Evolutionary conservation across 1,140 invertebrate genomes (phyloP), one percentile per base, ranked within the genome.

Genomic region (Agrilus planipennis): DNA sequence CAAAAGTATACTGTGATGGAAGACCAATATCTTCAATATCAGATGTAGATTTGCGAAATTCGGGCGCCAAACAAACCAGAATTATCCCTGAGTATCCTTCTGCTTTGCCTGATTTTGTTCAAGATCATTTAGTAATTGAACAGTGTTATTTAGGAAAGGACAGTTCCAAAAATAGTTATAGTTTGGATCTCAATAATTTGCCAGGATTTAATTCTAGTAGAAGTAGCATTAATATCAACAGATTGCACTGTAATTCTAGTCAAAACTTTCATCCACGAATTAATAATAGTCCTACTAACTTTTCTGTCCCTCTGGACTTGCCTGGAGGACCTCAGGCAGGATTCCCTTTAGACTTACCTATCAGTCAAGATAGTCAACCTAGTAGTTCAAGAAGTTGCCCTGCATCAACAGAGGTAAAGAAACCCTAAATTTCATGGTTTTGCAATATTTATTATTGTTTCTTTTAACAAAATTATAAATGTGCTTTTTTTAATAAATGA

Each of bases 51-150:
- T 39, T 39, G 29, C 37, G 44, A 6, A 38, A 49, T 34, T 29
- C 42, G 10, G 46, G 47, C 27, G 23, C 42, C 7, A 52, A 51
- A 38, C 49, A 53, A 30, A 44, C 45, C 2, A 47, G 59, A 36
- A 44, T 54, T 17, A 43, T 52, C 14, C 49, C 47, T 17, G 57
- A 62, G 52, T 60, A 54, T 52, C 55, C 67, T 19, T 58, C 65
- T 17, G 60, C 70, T 6, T 53, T 78, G 37, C 75, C 75, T 1
- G 75, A 78, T 58, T 78, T 78, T 61, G 75, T 78, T 18, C 75
- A 77, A 52, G 75, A 78, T 57, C 75, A 78, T 56, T 65, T 78
- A 49, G 64, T 68, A 34, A 65, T 76, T 21, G 75, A 76, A 54
- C 72, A 75, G 46, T 70, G 69, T 43, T 73, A 73, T 57, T 61